Conservation (phyloP, 2,888 invertebrate genomes). For the Ornithoptera priamus region DNA sequence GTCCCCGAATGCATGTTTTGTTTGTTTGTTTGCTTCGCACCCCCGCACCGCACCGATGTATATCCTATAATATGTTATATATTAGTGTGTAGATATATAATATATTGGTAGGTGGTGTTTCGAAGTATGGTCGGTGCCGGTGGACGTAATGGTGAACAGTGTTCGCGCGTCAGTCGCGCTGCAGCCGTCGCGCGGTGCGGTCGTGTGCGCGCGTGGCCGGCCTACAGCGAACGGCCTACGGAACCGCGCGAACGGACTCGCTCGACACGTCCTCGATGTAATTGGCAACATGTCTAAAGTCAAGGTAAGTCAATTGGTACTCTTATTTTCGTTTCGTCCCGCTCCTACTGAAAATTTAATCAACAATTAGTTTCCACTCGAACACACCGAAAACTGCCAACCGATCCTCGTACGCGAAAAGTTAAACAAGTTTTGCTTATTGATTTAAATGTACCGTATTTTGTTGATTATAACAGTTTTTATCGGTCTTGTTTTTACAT, state of each 20-base stretch:
- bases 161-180: constrained; percentile 14
- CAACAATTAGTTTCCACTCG: background rate
- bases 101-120: constrained; percentile 1
- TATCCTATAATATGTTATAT: background rate
- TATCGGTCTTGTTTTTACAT: too few species aligned
- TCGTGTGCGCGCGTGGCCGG: background rate
- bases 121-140: constrained; percentile 1
- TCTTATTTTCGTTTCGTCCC: constrained; percentile 31
- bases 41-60: constrained; percentile 11
- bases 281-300: constrained; percentile 60
- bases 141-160: constrained; percentile 12
- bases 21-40: constrained; percentile 19
- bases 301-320: constrained; percentile 59
- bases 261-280: constrained; percentile 27
- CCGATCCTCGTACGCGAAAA: too few species aligned
- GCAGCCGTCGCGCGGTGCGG: constrained; percentile 8
- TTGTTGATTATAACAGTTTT: too few species aligned
- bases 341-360: background rate
- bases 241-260: background rate
- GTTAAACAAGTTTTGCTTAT: background rate
- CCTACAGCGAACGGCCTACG: background rate
- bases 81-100: too few species aligned
- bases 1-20: constrained; percentile 1
- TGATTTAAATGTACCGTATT: too few species aligned
- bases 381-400: too few species aligned